Evolutionary conservation across 2,888 invertebrate genomes (phyloP), one percentile per base, ranked within the genome.

Genomic region (Lochmaea capreae): DNA sequence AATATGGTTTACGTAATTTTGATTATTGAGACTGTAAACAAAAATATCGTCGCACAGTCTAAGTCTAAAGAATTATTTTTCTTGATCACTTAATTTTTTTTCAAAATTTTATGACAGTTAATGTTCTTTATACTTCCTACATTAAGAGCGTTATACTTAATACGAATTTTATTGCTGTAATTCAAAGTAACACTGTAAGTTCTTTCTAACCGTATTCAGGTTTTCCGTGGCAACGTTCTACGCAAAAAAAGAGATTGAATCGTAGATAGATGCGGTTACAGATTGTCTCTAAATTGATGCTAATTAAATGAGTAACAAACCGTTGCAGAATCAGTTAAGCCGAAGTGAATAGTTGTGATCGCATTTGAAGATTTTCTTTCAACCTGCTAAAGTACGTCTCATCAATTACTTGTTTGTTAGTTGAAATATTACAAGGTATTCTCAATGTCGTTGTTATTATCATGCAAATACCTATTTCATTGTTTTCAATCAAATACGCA

Each of bases 241-340:
- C 16, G 33, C 61, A 68, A 68, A 62, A 68, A 67, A 68, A 16
- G 58, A 68, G 68, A 68, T 68, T 68, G 61, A 68, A 68, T 68
- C 49, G 14, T 42, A 68, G 68, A 68, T 68, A 62, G 68, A 68
- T 68, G 68, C 61, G 61, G 68, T 68, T 71, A 65, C n/a, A 71
- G 71, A 72, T 74, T 71, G 71, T 71, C 54, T 68, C 61, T 71
- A 74, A 74, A 71, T 74, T 71, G 71, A 72, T 75, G 62, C 59
- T 65, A 71, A 74, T 74, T 74, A 71, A 74, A 74, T 71, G 66
- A 65, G 68, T 67, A 66, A 70, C 73, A 74, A 72, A 66, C 74
- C 72, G 75, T 72, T 72, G 68, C 67, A 71, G 54, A 65, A 66
- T 68, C 72, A 72, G 74, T 72, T 68, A 72, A 72, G 67, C 63